Percentiles rank a stretch among this genome's conserved stretches.
phyloP scores from a whole-genome alignment of 2,113 vertebrate genomes.

The Serilophus lunatus region DNA sequence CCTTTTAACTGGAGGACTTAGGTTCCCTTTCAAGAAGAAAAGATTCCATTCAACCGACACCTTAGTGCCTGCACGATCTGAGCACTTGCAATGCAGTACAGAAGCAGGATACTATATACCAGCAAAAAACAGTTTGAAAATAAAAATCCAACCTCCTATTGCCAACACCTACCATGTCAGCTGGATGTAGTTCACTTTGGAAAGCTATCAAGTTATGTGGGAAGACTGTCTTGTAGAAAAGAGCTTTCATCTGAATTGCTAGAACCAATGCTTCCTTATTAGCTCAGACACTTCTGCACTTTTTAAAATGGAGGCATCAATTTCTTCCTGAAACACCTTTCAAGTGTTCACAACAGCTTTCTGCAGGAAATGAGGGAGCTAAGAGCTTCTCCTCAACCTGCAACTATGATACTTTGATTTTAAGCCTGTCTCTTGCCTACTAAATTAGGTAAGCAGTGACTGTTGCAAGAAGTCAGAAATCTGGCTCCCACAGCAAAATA shows the following conservation, averaged over 20 bases:
- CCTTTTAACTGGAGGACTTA: neutral
- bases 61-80: neutral
- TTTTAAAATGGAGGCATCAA: neutral
- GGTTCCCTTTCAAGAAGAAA: neutral
- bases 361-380: neutral
- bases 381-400: neutral
- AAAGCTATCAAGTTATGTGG: neutral
- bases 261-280: neutral
- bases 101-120: neutral
- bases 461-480: neutral
- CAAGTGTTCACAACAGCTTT: neutral
- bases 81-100: neutral
- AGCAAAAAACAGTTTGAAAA: neutral
- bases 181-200: neutral
- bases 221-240: neutral
- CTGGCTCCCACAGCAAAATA: neutral
- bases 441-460: neutral
- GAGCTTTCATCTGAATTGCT: neutral
- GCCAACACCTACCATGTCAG: neutral
- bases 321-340: neutral
- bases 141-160: neutral
- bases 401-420: neutral
- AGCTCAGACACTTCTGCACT: neutral
- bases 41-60: neutral
- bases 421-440: neutral